Base-by-base conservation (phyloP, 2,888 invertebrate genomes). In the Volucella bombylans region DNA sequence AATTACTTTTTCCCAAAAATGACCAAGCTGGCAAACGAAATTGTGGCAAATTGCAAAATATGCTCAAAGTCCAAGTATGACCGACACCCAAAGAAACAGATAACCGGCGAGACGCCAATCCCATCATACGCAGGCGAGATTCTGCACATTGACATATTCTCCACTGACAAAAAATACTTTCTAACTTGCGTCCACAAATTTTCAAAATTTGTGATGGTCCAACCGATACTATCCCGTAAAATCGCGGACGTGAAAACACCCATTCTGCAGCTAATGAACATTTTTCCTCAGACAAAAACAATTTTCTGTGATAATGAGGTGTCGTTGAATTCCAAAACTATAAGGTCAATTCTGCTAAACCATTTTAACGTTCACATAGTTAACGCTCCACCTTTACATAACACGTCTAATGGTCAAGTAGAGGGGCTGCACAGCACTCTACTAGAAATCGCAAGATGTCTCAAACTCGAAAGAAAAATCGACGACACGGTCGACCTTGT, bases 231-330 rank as follows among this genome's bases (percentile, higher is more conserved):
- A 2, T 50, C 83, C 1, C 23, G 23, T 4, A 23, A 1, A 3
- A 23, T 23, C 0, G 23, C 23, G 23, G 18, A 18, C 18, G 18
- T 18, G 18, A 18, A 18, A 18, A 1, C 18, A 18, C 18, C 18
- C 1, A 18, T 18, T 18, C 18, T 18, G 18, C 1, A 1, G 18
- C 18, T 18, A 18, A 18, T 18, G 18, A 18, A 18, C 18, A 18
- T 18, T 18, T n/a, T 18, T 18, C 18, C 18, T 18, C 14, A 74
- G 14, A 82, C 79, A 10, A 87, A 68, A 64, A 79, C 31, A n/a
- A 87, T 88, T 54, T 87, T 78, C 41, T 87, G 87, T 23, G 87
- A 88, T 64, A 88, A 87, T 74, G 18, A 18, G 1, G 18, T 1
- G 1, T 18, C 18, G 18, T 18, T 18, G 1, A 18, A 18, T 18